Base-by-base conservation (phyloP, 2,888 invertebrate genomes). In the Pilophorus perplexus region DNA sequence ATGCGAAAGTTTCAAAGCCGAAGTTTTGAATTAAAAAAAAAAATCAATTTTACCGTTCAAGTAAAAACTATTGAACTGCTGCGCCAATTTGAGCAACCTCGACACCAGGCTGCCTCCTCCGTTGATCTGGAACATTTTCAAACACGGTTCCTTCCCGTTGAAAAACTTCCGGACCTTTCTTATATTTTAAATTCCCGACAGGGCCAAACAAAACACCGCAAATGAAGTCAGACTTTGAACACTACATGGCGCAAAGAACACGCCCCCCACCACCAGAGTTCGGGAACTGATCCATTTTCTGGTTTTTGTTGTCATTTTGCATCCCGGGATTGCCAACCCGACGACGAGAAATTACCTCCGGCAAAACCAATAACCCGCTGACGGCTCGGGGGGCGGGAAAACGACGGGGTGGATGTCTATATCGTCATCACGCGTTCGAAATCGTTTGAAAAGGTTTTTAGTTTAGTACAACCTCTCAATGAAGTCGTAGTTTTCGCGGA, bases 41-140 rank as follows among this genome's bases (percentile, higher is more conserved):
- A n/a, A n/a, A 12, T 33, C 33, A 33, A 6, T 33, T 33, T 81
- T 79, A 90, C 91, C 91, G 83, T 88, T 84, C 80, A 92, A 79
- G 79, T 91, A 91, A 79, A 92, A 92, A 81, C 89, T 88, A 80
- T 92, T 92, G 80, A 90, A 91, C 82, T 89, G 89, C 77, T 88
- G 85, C 69, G 91, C 90, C 77, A 91, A 83, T 80, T 87, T 86
- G 75, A 90, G 80, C 28, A 71, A 64, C 48, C 67, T 60, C 16
- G 69, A 67, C 8, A 69, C 69, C 12, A 69, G 66, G 14, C 48
- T 66, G 23, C 27, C 23, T 23, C 46, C 46, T 16, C 57, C 57
- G 50, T 46, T 46, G 22, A 57, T 55, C 18, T 66, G 44, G 62
- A 38, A 40, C 62, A 62, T 62, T 48, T 20, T 52, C 4, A 8